A percentile compares a stretch with the other conserved stretches of the same genome.
Evolutionary conservation across 2,113 vertebrate genomes (phyloP).

Genomic region (Notothenia rossii): DNA sequence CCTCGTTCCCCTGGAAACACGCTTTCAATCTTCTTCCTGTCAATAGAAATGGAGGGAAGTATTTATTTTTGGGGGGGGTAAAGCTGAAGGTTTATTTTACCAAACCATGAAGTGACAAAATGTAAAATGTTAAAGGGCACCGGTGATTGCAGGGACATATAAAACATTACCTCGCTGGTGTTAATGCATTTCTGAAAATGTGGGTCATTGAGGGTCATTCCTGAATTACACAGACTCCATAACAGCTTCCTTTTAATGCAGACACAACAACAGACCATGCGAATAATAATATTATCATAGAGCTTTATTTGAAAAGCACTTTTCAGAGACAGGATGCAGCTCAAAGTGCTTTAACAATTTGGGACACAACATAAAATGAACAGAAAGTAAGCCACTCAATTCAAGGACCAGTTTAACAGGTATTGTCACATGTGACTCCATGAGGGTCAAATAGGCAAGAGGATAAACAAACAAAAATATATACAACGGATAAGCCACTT

Average conservation of each 20-base stretch:
- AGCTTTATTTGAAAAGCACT: too few relatives aligned
- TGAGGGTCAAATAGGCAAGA: too few relatives aligned
- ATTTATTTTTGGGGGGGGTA: neutral
- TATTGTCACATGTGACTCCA: too few relatives aligned
- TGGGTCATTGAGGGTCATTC: slow-evolving; percentile 4
- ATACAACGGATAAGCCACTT: too few relatives aligned
- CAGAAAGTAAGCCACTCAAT: too few relatives aligned
- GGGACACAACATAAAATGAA: too few relatives aligned
- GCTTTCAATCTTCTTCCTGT: slow-evolving; percentile 19
- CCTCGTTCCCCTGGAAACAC: slow-evolving; percentile 7
- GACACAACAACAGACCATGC: neutral
- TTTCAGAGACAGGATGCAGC: too few relatives aligned
- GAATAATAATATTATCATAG: too few relatives aligned
- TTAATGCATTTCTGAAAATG: slow-evolving; percentile 16
- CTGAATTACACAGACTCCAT: neutral
- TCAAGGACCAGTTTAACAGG: too few relatives aligned
- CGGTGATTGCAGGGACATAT: neutral
- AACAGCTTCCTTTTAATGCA: slow-evolving; percentile 9
- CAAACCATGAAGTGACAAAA: slow-evolving; percentile 10
- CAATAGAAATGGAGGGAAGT: slow-evolving; percentile 4
- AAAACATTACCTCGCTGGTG: neutral
- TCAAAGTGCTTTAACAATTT: too few relatives aligned
- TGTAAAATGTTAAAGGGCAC: neutral
- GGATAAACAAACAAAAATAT: too few relatives aligned
- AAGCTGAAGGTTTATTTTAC: neutral